Evolutionary conservation across 2,113 vertebrate species (phyloP).

Genomic region (Neolamprologus toae): DNA sequence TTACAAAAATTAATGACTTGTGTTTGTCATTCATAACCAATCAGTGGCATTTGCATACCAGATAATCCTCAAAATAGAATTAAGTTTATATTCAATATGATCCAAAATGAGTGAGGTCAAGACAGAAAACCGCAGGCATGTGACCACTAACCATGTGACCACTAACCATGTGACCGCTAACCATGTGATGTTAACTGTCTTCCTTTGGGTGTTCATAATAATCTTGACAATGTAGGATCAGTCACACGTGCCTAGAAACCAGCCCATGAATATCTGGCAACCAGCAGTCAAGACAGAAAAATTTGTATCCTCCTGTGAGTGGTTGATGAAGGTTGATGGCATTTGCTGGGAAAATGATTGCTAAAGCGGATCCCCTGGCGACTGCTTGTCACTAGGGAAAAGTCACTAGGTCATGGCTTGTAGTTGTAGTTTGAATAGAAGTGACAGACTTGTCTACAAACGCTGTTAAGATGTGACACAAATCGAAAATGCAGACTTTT

Average conservation of each 20-base stretch:
- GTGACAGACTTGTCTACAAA: background rate
- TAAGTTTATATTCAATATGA: background rate
- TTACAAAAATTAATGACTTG: background rate
- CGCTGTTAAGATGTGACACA: background rate
- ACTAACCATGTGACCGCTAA: background rate
- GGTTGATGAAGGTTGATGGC: background rate
- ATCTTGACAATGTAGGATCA: background rate
- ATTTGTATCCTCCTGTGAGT: background rate
- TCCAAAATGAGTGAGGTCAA: background rate
- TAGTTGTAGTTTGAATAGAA: background rate
- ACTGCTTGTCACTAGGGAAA: background rate
- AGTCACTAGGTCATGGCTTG: background rate
- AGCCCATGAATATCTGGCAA: background rate
- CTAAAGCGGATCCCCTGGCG: background rate
- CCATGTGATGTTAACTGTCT: background rate
- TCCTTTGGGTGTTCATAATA: background rate
- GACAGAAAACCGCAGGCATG: background rate
- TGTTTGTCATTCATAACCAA: background rate
- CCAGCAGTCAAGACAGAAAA: background rate
- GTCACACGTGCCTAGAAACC: background rate
- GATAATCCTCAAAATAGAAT: background rate
- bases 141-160: background rate
- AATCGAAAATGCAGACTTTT: background rate
- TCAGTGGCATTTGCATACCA: background rate
- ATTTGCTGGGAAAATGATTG: background rate